Conservation (phyloP, 2,113 vertebrate genomes). For the Heliornis fulica region DNA sequence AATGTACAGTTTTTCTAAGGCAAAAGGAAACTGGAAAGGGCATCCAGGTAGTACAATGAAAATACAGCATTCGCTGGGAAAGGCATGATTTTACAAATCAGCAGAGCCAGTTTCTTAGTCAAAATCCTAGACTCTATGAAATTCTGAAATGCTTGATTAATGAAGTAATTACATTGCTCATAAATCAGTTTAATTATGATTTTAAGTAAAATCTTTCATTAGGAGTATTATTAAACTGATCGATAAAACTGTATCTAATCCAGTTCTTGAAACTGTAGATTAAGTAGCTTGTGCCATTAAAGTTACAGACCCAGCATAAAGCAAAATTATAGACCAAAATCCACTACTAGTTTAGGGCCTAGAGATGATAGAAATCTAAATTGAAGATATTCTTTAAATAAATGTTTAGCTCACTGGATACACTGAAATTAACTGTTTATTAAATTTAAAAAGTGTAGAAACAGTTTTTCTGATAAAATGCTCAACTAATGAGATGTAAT, state of each 20-base stretch:
- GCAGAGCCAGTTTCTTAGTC: background rate
- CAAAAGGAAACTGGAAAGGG: background rate
- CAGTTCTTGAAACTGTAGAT: background rate
- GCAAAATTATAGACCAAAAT: background rate
- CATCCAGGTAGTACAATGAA: background rate
- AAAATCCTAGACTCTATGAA: background rate
- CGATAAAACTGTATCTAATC: background rate
- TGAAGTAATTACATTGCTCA: background rate
- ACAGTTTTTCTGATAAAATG: background rate
- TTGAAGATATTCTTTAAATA: background rate
- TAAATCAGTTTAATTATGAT: background rate
- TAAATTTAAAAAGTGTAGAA: background rate
- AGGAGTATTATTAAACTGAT: background rate
- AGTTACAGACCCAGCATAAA: background rate
- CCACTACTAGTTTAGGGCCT: background rate
- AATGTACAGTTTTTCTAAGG: background rate
- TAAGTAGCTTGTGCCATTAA: background rate
- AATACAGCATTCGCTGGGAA: background rate
- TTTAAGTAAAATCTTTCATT: background rate
- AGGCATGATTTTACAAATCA: background rate
- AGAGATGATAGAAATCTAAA: background rate
- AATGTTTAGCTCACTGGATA: background rate
- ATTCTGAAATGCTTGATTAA: background rate
- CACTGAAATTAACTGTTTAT: background rate
- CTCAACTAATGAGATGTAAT: background rate